Conservation (phyloP, 2,113 vertebrate genomes). For the Hiodon tergisus region DNA sequence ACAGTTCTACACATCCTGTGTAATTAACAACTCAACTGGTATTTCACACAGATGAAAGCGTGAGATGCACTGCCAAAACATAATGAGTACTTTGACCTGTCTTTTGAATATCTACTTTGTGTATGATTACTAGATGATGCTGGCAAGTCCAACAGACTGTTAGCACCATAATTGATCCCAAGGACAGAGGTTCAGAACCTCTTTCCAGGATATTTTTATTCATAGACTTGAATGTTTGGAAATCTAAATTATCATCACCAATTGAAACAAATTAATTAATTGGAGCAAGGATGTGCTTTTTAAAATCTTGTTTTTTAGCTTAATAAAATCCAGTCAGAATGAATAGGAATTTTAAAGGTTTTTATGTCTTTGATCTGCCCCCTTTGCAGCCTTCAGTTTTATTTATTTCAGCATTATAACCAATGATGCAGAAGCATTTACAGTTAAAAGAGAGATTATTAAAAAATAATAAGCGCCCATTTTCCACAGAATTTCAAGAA, state of each 20-base stretch:
- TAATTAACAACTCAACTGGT: not conserved
- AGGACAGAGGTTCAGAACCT: not conserved
- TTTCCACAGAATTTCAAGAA: conserved; percentile 16
- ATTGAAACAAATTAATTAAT: not conserved
- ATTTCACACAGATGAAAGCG: not conserved
- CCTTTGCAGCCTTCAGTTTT: not conserved
- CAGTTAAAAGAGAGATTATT: not conserved
- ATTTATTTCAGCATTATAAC: conserved; percentile 3
- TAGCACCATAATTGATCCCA: not conserved
- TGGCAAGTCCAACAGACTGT: not conserved
- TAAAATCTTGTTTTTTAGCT: not conserved
- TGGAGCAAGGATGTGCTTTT: not conserved
- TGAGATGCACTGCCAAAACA: not conserved
- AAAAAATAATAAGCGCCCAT: not conserved
- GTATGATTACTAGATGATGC: not conserved
- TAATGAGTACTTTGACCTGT: not conserved
- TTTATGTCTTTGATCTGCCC: conserved; percentile 6
- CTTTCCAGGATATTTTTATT: not conserved
- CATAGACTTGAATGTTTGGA: no score
- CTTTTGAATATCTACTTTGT: not conserved
- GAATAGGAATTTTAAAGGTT: conserved; percentile 45
- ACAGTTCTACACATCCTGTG: conserved; percentile 1
- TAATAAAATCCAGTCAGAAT: conserved; percentile 25
- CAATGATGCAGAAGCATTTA: not conserved
- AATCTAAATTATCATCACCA: not conserved